Base-by-base conservation (phyloP, 2,888 invertebrate species). In the Andrena praecox region DNA sequence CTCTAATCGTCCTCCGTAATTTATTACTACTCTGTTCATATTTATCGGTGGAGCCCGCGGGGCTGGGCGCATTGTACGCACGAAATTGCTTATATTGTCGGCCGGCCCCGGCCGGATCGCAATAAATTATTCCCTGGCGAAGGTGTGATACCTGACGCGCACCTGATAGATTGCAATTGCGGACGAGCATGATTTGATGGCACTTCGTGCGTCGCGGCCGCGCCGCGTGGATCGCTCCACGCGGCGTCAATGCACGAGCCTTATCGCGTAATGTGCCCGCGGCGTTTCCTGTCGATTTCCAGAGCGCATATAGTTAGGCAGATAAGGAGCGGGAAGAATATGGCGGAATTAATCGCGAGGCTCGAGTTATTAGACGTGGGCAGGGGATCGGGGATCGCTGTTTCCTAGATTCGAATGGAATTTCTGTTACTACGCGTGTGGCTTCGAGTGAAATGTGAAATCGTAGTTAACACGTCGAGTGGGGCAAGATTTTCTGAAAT, bases 21-120 rank as follows among this genome's bases (percentile, higher is more conserved):
- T 86, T 87, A 87, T 87, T 84, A 86, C 87, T 80, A 86, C 80
- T 86, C 87, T 82, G 84, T 82, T 86, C 84, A 84, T 87, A 87
- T 87, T 87, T 87, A 87, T 87, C 82, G 87, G 80, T 54, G 73
- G 74, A 54, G 70, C 76, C 24, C 56, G 20, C 20, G 20, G 56
- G 74, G 66, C n/a, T 16, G 73, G 72, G 75, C 67, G 82, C 63
- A 87, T 84, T 81, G 86, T 82, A 70, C 72, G 73, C 75, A 69
- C 79, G 80, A 87, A 87, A 87, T 87, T 84, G 87, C 86, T 82
- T 87, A 85, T 85, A 87, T 87, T 81, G 87, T 86, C 72, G 56
- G 52, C 66, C 67, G 42, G 33, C 50, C 70, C 33, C 75, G 56
- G 64, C 75, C 20, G n/a, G 52, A 66, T 80, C 66, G 76, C 82